Conservation (phyloP, 92 coral and sea anemone species). For the Bergia puertoricense region DNA sequence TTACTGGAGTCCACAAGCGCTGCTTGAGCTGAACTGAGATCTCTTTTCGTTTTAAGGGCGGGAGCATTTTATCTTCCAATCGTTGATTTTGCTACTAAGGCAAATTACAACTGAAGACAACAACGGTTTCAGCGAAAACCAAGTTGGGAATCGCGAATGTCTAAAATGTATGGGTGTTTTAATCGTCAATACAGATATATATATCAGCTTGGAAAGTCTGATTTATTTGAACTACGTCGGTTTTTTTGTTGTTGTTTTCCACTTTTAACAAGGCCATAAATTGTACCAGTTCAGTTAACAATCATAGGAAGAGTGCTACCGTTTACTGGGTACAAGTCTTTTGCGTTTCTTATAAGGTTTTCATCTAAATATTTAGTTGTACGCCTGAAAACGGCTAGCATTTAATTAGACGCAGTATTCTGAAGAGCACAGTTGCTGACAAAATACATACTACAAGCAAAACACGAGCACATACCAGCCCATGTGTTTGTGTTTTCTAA, state of each 20-base stretch:
- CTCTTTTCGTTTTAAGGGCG: background rate
- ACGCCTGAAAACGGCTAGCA: background rate
- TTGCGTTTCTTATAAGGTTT: background rate
- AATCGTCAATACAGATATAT: background rate
- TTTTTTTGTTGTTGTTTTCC: too few relatives aligned
- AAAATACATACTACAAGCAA: too few relatives aligned
- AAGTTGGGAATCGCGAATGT: background rate
- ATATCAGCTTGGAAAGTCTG: background rate
- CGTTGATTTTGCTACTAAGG: background rate
- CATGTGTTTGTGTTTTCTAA: background rate
- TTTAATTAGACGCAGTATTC: background rate
- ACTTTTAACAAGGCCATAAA: background rate
- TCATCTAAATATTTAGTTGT: background rate
- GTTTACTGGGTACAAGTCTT: background rate
- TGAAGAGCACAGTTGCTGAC: background rate
- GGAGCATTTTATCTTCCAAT: background rate
- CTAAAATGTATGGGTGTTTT: background rate
- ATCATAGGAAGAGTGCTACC: background rate
- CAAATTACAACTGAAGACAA: background rate
- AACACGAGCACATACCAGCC: background rate
- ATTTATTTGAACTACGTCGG: background rate
- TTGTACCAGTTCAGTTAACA: background rate
- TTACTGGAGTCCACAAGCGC: background rate
- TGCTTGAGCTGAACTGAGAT: background rate
- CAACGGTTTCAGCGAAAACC: background rate